Percentiles rank a stretch among this genome's conserved stretches.
Conservation (phyloP, 2,888 invertebrate species). For the Helicoverpa assulta region DNA sequence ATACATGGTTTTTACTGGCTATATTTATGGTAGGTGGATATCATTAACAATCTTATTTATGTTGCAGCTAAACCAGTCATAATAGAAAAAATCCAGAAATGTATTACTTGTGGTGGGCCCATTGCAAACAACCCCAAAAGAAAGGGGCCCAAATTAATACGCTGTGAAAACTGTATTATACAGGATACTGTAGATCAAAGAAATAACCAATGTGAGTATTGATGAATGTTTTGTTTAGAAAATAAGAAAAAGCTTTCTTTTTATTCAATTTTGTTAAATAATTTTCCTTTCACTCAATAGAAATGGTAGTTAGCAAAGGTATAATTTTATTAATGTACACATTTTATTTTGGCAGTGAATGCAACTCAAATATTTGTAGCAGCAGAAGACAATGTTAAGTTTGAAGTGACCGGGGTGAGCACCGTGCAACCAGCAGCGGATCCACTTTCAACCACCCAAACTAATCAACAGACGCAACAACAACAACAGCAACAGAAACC, state of each 20-base stretch:
- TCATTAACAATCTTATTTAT: constrained; percentile 30
- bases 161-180: constrained; percentile 91
- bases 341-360: constrained; percentile 74
- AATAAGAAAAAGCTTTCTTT: too few species aligned
- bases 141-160: constrained; percentile 91
- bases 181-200: constrained; percentile 89
- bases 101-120: constrained; percentile 90
- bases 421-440: constrained; percentile 75
- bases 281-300: too few species aligned
- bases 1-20: too few species aligned
- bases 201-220: constrained; percentile 81
- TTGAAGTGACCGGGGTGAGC: constrained; percentile 88
- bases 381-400: constrained; percentile 91
- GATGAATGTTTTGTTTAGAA: not conserved
- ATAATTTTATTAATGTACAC: constrained; percentile 2
- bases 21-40: not conserved
- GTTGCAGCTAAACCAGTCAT: constrained; percentile 87
- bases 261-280: too few species aligned
- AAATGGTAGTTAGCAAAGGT: too few species aligned
- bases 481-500: constrained; percentile 79
- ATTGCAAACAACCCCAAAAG: constrained; percentile 90
- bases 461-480: constrained; percentile 76
- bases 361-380: constrained; percentile 92
- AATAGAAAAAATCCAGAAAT: constrained; percentile 90
- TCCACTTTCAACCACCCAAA: constrained; percentile 75